Evolutionary conservation across 2,888 invertebrate species (phyloP).

Genomic region (Noctuana brunneofusca): DNA sequence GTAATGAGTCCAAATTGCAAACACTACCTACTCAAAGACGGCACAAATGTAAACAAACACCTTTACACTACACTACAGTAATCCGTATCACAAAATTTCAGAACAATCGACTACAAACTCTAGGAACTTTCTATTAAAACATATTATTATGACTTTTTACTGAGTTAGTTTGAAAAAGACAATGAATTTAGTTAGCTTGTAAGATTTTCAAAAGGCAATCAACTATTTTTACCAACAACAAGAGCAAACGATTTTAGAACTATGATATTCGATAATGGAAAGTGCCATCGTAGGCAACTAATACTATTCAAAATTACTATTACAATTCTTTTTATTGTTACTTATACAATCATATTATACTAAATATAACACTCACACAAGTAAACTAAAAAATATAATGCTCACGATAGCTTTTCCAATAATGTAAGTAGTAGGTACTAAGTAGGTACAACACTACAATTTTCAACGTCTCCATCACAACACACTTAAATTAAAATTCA

Average conservation of each 20-base stretch:
- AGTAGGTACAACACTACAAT: conserved; percentile 23
- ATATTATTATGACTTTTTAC: conserved; percentile 23
- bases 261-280: conserved; percentile 25
- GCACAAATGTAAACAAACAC: conserved; percentile 25
- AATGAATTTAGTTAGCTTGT: conserved; percentile 15
- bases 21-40: conserved; percentile 18
- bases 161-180: conserved; percentile 9
- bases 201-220: conserved; percentile 7
- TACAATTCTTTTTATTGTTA: neutral
- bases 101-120: conserved; percentile 32
- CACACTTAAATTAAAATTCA: no score
- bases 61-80: conserved; percentile 28
- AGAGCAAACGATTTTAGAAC: conserved; percentile 25
- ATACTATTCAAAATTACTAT: neutral
- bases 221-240: conserved; percentile 10
- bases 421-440: no score
- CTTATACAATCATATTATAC: conserved; percentile 9
- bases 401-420: conserved; percentile 35
- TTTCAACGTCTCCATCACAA: conserved; percentile 30
- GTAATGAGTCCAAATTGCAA: neutral
- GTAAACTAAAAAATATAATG: conserved; percentile 25
- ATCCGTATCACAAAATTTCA: conserved; percentile 26
- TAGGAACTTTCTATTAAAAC: conserved; percentile 30
- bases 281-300: conserved; percentile 31
- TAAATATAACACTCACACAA: conserved; percentile 19